phyloP scores from a whole-genome alignment of 1,140 invertebrate genomes.

The Drosophila tropicalis region DNA sequence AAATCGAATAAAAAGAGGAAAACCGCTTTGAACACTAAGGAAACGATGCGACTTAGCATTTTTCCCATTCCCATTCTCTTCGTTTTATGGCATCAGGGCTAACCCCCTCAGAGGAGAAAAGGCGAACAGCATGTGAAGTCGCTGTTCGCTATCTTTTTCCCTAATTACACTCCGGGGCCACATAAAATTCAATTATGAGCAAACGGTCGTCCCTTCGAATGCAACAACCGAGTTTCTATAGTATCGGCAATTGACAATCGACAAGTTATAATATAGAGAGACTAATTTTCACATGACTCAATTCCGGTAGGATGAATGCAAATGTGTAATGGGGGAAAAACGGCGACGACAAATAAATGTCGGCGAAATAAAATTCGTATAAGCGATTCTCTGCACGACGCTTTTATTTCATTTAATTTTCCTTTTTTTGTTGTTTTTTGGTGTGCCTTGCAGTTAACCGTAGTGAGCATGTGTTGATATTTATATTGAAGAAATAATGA shows the following conservation, averaged over 20 bases:
- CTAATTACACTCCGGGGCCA: conserved; percentile 71
- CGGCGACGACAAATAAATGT: conserved; percentile 37
- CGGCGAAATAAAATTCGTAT: conserved; percentile 55
- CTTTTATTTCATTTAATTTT: conserved; percentile 11
- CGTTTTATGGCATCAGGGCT: conserved; percentile 48
- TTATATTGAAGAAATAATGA: conserved; percentile 62
- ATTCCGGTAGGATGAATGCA: conserved; percentile 34
- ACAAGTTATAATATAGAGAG: conserved; percentile 47
- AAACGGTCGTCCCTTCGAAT: conserved; percentile 21
- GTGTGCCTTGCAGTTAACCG: conserved; percentile 36
- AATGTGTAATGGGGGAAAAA: background rate
- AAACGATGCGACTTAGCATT: conserved; percentile 43
- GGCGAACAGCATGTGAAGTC: conserved; percentile 54
- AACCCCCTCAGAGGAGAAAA: conserved; percentile 19
- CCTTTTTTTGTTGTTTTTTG: conserved; percentile 6
- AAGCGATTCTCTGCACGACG: conserved; percentile 14
- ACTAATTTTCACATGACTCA: conserved; percentile 64
- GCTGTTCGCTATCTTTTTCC: conserved; percentile 24
- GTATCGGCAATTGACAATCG: conserved; percentile 47
- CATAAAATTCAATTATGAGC: conserved; percentile 71
- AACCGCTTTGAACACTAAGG: conserved; percentile 37
- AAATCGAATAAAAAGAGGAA: conserved; percentile 67
- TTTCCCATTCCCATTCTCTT: conserved; percentile 24
- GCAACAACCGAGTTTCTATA: conserved; percentile 8
- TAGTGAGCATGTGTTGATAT: conserved; percentile 57